Conservation (phyloP, 2,888 invertebrate genomes). For the Cryptocheilus praepositus region DNA sequence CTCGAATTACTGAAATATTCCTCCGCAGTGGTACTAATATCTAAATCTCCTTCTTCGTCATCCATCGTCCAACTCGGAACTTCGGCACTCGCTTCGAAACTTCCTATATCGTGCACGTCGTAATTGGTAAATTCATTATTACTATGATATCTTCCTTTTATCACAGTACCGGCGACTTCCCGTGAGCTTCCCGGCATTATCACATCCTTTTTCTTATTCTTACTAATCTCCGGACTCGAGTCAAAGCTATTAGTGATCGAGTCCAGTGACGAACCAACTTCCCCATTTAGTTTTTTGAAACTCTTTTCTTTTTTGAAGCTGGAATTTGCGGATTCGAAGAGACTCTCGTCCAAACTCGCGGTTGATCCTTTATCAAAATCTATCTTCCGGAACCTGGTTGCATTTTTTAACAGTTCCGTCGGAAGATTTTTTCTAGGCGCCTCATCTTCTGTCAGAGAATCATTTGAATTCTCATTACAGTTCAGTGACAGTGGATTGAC, state of each 20-base stretch:
- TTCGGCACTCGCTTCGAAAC: conserved; percentile 74
- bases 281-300: conserved; percentile 67
- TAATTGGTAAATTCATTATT: conserved; percentile 70
- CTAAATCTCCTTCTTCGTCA: conserved; percentile 75
- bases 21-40: conserved; percentile 80
- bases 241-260: conserved; percentile 71
- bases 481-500: conserved; percentile 79
- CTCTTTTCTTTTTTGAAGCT: conserved; percentile 67
- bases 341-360: conserved; percentile 69
- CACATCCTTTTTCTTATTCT: conserved; percentile 56
- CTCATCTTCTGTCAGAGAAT: conserved; percentile 71
- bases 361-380: conserved; percentile 67
- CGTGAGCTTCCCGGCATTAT: conserved; percentile 64
- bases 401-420: conserved; percentile 67
- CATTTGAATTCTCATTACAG: conserved; percentile 68
- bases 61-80: conserved; percentile 78
- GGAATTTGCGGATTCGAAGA: conserved; percentile 66
- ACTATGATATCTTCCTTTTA: conserved; percentile 70
- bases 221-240: conserved; percentile 67
- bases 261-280: conserved; percentile 68
- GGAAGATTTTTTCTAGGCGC: conserved; percentile 57
- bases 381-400: conserved; percentile 69
- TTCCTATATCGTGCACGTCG: conserved; percentile 69
- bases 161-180: conserved; percentile 69
- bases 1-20: conserved; percentile 80